phyloP scores from a whole-genome alignment of 1,140 invertebrate genomes.

The Polyergus mexicanus region DNA sequence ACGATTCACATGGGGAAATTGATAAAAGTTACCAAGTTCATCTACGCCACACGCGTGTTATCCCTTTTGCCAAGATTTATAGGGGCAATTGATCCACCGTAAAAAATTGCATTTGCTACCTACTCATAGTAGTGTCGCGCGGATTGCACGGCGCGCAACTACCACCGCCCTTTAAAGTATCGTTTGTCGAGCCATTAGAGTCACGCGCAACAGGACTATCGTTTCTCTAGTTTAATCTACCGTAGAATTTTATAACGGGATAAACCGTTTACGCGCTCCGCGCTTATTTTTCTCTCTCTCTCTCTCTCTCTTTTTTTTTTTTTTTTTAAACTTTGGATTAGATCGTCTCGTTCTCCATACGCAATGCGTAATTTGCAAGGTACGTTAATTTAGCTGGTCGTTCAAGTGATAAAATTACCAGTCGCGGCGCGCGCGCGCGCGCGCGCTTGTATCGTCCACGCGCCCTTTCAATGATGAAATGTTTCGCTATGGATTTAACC shows the following conservation, averaged over 20 bases:
- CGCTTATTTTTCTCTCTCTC: not conserved
- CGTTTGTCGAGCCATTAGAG: slow-evolving; percentile 74
- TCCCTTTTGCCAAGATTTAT: slow-evolving; percentile 43
- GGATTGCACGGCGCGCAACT: slow-evolving; percentile 59
- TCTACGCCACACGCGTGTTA: slow-evolving; percentile 27
- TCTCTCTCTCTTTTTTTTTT: not conserved
- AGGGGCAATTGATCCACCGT: slow-evolving; percentile 28
- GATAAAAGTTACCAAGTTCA: slow-evolving; percentile 40
- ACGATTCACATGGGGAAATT: slow-evolving; percentile 18
- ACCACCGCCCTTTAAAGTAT: slow-evolving; percentile 68
- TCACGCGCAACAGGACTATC: slow-evolving; percentile 53
- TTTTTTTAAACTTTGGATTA: slow-evolving; percentile 10
- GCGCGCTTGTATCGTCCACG: slow-evolving; percentile 19
- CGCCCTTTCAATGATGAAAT: slow-evolving; percentile 51
- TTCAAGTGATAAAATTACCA: slow-evolving; percentile 63
- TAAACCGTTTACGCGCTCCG: slow-evolving; percentile 20
- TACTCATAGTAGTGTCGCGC: slow-evolving; percentile 43
- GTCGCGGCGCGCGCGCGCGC: slow-evolving; percentile 26
- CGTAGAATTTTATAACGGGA: slow-evolving; percentile 69
- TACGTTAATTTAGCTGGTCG: slow-evolving; percentile 62
- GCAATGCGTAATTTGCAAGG: slow-evolving; percentile 39
- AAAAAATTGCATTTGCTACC: slow-evolving; percentile 27
- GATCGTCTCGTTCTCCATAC: slow-evolving; percentile 13
- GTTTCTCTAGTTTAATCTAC: slow-evolving; percentile 73
- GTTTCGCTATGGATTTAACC: slow-evolving; percentile 50